Evolutionary conservation across 2,888 invertebrate genomes (phyloP).

Genomic region (Amphipyra tragopoginis): DNA sequence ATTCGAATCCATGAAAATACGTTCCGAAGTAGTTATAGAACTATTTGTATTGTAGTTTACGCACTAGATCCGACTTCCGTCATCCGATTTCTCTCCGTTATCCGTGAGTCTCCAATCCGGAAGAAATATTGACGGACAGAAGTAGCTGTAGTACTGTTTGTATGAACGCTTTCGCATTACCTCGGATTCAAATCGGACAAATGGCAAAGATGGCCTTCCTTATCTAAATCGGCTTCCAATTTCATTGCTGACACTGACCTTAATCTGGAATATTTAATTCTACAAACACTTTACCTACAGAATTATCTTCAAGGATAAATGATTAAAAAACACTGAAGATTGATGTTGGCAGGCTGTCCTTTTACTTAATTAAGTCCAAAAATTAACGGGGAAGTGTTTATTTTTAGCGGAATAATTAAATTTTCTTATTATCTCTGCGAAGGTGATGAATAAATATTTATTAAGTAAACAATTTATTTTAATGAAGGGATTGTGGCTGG

Average conservation of each 20-base stretch:
- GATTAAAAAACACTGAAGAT: conserved; percentile 41
- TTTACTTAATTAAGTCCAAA: conserved; percentile 57
- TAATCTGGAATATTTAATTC: conserved; percentile 13
- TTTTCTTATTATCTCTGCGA: conserved; percentile 49
- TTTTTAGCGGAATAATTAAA: conserved; percentile 48
- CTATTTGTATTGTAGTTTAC: too few relatives aligned
- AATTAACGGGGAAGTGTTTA: conserved; percentile 46
- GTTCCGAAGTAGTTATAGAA: too few relatives aligned
- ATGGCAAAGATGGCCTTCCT: too few relatives aligned
- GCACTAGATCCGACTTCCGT: too few relatives aligned
- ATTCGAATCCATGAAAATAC: too few relatives aligned
- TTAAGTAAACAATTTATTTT: conserved; percentile 35
- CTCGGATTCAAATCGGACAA: too few relatives aligned
- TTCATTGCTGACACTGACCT: neutral
- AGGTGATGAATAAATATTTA: conserved; percentile 50
- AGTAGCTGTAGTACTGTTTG: too few relatives aligned
- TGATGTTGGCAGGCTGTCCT: conserved; percentile 45
- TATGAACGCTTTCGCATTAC: too few relatives aligned
- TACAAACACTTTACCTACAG: conserved; percentile 9
- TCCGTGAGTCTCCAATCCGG: too few relatives aligned
- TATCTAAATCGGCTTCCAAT: neutral
- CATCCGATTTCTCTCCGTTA: too few relatives aligned
- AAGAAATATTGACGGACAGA: too few relatives aligned
- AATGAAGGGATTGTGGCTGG: conserved; percentile 21
- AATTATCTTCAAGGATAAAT: conserved; percentile 36